A percentile compares a stretch with the other conserved stretches of the same genome.
Evolutionary conservation across 1,140 invertebrate genomes (phyloP).

Genomic region (Nautilus pompilius): DNA sequence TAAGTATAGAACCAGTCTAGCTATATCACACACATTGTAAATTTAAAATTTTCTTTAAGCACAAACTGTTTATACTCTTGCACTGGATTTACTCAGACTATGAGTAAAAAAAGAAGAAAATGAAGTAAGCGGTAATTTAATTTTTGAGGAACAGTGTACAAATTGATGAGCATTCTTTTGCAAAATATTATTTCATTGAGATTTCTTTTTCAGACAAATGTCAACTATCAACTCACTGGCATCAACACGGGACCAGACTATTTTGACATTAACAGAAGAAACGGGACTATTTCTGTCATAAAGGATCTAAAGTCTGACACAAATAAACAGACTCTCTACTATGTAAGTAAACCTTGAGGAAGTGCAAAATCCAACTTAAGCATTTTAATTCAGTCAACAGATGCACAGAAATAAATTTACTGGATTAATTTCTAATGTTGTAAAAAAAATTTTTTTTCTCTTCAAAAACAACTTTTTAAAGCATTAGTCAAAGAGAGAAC

Average conservation of each 20-base stretch:
- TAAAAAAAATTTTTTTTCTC: too few relatives aligned
- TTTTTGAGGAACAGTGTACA: neutral
- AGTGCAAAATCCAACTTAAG: too few relatives aligned
- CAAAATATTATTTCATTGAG: neutral
- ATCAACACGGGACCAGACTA: conserved; percentile 33
- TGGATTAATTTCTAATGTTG: too few relatives aligned
- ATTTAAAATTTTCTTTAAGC: too few relatives aligned
- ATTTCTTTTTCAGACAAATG: conserved; percentile 22
- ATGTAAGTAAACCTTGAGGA: conserved; percentile 14
- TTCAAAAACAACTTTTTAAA: too few relatives aligned
- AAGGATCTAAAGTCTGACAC: conserved; percentile 23
- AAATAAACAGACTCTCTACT: conserved; percentile 18
- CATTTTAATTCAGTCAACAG: too few relatives aligned
- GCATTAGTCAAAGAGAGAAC: too few relatives aligned
- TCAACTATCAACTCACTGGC: conserved; percentile 32
- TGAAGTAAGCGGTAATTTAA: neutral
- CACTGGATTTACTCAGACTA: too few relatives aligned
- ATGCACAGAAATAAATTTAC: too few relatives aligned
- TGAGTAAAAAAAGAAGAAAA: neutral
- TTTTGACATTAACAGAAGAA: conserved; percentile 36
- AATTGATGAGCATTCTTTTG: neutral
- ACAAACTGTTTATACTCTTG: too few relatives aligned
- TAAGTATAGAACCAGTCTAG: too few relatives aligned
- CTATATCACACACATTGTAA: too few relatives aligned
- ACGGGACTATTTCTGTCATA: conserved; percentile 27